phyloP scores from a whole-genome alignment of 2,888 invertebrate genomes.

The Cordilura impudica region DNA sequence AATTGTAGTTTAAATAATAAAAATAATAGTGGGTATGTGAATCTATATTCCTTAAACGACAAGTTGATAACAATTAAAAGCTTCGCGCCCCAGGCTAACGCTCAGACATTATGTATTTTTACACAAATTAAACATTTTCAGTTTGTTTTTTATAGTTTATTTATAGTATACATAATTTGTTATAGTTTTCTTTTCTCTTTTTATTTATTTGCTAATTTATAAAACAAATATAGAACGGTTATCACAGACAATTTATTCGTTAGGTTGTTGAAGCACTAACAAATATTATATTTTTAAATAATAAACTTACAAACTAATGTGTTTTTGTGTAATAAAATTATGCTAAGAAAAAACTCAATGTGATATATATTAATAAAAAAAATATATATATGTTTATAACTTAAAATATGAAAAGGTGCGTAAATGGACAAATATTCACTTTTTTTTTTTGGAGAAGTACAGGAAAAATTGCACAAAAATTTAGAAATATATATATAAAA shows the following conservation, averaged over 20 bases:
- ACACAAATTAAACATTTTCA: neutral
- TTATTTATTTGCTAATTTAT: slow-evolving; percentile 22
- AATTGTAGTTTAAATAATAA: too few species aligned
- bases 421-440: neutral
- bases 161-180: neutral
- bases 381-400: neutral
- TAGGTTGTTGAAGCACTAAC: slow-evolving; percentile 33
- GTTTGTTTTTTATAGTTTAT: neutral
- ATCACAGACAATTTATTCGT: slow-evolving; percentile 58
- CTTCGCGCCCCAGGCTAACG: too few species aligned
- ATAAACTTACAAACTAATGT: slow-evolving; percentile 32
- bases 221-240: slow-evolving; percentile 21
- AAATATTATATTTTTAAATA: slow-evolving; percentile 35
- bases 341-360: neutral
- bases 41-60: too few species aligned
- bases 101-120: neutral
- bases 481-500: neutral
- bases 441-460: neutral
- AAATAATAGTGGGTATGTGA: too few species aligned
- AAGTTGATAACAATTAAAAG: too few species aligned
- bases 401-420: neutral
- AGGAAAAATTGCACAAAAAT: slow-evolving; percentile 29
- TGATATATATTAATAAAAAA: neutral
- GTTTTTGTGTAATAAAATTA: neutral
- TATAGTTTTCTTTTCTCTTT: neutral